Percentiles rank a stretch among this genome's conserved stretches.
These are phyloP conservation scores for Rhinogobio ventralis DNA, from an alignment of 2,797 vertebrate species.

Conservation along the genomic window DNA sequence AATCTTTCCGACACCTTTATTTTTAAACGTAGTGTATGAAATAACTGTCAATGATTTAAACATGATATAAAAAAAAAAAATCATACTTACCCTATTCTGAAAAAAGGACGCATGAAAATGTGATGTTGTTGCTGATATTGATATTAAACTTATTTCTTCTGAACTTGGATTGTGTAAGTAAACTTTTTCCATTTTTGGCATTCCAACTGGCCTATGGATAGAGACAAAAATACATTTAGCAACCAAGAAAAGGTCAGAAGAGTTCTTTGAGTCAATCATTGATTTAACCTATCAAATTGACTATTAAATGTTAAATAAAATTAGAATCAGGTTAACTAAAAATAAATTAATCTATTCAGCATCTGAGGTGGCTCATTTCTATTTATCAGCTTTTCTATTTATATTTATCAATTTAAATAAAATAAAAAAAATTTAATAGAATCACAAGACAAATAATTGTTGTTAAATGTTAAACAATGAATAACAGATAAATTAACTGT, in stretches of 20 bases:
- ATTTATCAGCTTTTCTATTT: slow-evolving; percentile 9
- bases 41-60: not conserved
- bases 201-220: slow-evolving; percentile 91
- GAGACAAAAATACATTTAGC: slow-evolving; percentile 54
- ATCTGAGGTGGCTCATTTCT: not conserved
- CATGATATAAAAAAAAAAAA: not conserved
- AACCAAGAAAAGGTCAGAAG: not conserved
- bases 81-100: slow-evolving; percentile 94
- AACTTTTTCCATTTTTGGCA: slow-evolving; percentile 99
- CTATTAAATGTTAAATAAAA: not conserved
- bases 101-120: slow-evolving; percentile 99
- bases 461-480: not conserved
- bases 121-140: slow-evolving; percentile 99
- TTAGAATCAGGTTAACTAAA: not conserved
- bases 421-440: not conserved
- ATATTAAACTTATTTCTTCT: slow-evolving; percentile 99
- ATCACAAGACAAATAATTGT: not conserved
- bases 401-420: not conserved
- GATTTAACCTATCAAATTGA: not conserved
- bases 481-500: not conserved
- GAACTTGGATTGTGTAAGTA: slow-evolving; percentile 99
- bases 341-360: not conserved
- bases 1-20: not conserved
- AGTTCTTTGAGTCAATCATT: not conserved
- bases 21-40: not conserved